Conservation (phyloP, 1,140 invertebrate species). For the Chlorops oryzae region DNA sequence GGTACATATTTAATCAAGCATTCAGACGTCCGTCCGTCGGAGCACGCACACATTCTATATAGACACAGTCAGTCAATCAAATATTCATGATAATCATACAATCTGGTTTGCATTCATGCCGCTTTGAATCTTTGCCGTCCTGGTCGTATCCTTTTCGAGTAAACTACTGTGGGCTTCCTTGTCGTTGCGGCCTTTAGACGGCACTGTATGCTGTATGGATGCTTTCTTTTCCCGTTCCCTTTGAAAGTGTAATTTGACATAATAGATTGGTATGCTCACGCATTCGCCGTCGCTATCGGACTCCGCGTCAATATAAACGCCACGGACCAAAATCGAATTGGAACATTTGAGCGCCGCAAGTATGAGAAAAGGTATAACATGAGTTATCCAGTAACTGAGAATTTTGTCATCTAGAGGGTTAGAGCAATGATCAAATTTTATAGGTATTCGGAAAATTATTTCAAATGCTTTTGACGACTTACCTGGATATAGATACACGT, state of each 20-base stretch:
- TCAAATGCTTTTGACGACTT: slow-evolving; percentile 10
- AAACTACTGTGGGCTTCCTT: slow-evolving; percentile 37
- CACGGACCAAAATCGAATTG: slow-evolving; percentile 74
- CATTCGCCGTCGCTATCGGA: slow-evolving; percentile 72
- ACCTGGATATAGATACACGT: slow-evolving; percentile 74
- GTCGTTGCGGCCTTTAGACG: slow-evolving; percentile 25
- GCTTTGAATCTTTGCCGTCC: slow-evolving; percentile 8
- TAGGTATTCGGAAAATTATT: slow-evolving; percentile 1
- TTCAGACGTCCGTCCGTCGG: too few relatives aligned
- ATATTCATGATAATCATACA: slow-evolving; percentile 24
- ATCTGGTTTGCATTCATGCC: slow-evolving; percentile 23
- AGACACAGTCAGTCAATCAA: slow-evolving; percentile 1
- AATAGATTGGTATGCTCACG: slow-evolving; percentile 74
- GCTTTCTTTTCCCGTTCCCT: slow-evolving; percentile 55
- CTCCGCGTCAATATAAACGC: slow-evolving; percentile 78
- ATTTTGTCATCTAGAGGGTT: slow-evolving; percentile 56
- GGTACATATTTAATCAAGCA: too few relatives aligned
- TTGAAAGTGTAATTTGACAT: slow-evolving; percentile 69
- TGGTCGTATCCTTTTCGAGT: slow-evolving; percentile 28
- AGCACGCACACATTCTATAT: too few relatives aligned
- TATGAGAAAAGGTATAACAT: slow-evolving; percentile 64
- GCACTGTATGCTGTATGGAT: neutral
- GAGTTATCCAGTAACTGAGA: slow-evolving; percentile 70
- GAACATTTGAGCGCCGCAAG: slow-evolving; percentile 75
- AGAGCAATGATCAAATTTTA: neutral